A percentile compares a stretch with the other conserved stretches of the same genome.
phyloP scores from a whole-genome alignment of 2,113 vertebrate genomes.

The Calidris pygmaea region DNA sequence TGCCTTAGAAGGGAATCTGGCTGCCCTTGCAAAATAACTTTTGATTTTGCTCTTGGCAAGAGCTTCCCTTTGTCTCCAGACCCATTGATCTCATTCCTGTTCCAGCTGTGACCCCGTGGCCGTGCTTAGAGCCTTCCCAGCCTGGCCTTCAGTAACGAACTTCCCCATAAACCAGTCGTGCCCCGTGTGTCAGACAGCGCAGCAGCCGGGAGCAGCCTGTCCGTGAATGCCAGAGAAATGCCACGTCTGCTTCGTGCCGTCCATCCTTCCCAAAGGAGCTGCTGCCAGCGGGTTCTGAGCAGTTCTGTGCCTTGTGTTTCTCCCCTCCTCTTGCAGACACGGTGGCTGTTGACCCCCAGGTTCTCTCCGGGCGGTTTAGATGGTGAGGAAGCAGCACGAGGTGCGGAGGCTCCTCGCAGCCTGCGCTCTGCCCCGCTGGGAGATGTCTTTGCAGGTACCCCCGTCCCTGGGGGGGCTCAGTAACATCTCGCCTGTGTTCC shows the following conservation, averaged over 20 bases:
- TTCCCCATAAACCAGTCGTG: neutral
- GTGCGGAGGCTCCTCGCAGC: neutral
- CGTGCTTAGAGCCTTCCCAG: neutral
- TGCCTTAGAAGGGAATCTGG: neutral
- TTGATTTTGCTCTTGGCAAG: neutral
- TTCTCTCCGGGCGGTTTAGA: neutral
- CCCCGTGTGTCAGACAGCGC: neutral
- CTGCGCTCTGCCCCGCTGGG: neutral
- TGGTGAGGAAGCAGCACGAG: neutral
- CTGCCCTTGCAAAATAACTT: neutral
- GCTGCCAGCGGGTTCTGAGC: neutral
- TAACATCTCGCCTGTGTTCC: accelerated
- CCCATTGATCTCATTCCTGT: neutral
- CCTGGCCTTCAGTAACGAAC: neutral
- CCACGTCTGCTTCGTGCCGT: neutral
- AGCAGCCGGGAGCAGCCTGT: neutral
- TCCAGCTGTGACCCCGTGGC: neutral
- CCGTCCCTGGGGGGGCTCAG: too few species aligned
- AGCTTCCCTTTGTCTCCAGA: neutral
- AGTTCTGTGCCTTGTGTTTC: neutral
- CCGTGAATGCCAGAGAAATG: neutral
- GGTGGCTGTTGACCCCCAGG: neutral
- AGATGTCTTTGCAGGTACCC: too few species aligned
- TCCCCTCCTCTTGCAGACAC: neutral
- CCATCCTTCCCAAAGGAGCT: neutral